Conservation (phyloP, 2,113 vertebrate genomes). For the Anhinga anhinga region DNA sequence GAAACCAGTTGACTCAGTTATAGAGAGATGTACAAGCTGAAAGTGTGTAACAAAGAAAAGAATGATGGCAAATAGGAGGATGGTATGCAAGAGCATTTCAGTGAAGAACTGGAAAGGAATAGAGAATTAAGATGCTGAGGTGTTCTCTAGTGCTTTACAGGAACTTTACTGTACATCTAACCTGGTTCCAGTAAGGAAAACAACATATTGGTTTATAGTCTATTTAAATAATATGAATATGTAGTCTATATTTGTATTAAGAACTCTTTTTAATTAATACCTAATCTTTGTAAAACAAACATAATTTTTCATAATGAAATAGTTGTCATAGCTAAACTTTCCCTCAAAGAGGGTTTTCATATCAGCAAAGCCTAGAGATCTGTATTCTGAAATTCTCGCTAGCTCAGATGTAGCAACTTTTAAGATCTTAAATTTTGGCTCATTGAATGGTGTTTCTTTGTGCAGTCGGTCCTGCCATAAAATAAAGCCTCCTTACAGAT, state of each 20-base stretch:
- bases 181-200: background rate
- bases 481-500: background rate
- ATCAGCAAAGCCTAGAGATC: background rate
- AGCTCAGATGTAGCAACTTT: background rate
- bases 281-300: background rate
- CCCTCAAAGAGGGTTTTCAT: background rate
- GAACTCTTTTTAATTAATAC: background rate
- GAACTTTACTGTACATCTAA: background rate
- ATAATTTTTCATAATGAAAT: background rate
- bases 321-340: background rate
- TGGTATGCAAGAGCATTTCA: background rate
- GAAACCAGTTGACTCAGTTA: background rate
- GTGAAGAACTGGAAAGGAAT: background rate
- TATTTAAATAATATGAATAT: background rate
- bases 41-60: background rate
- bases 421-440: background rate
- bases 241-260: background rate
- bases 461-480: background rate
- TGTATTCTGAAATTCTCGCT: background rate
- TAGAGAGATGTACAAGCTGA: background rate
- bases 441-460: background rate
- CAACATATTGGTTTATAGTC: background rate
- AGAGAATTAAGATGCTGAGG: background rate
- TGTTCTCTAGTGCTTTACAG: background rate
- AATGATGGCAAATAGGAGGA: background rate